Percentiles rank a stretch among this genome's conserved stretches.
Conservation (phyloP, 64 coral and sea anemone genomes). For the Platygyra sinensis region DNA sequence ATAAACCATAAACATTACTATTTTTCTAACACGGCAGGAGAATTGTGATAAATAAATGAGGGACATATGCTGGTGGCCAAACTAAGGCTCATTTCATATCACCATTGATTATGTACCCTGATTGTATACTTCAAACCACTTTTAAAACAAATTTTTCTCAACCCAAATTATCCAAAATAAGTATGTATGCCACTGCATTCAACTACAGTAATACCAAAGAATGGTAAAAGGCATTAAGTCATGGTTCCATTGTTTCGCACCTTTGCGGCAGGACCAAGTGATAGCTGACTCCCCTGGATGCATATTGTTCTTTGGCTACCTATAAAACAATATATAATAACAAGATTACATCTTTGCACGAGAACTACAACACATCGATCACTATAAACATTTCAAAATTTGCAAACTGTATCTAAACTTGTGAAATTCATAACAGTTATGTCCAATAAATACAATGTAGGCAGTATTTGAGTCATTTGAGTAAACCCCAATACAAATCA, state of each 20-base stretch:
- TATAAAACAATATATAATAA: slow-evolving; percentile 30
- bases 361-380: slow-evolving; percentile 31
- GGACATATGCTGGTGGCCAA: slow-evolving; percentile 57
- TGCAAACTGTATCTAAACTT: slow-evolving; percentile 45
- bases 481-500: too few species aligned
- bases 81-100: slow-evolving; percentile 55
- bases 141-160: slow-evolving; percentile 36
- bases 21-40: slow-evolving; percentile 14
- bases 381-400: slow-evolving; percentile 41
- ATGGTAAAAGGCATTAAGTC: slow-evolving; percentile 44
- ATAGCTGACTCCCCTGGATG: slow-evolving; percentile 38
- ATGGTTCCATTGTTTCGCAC: slow-evolving; percentile 20
- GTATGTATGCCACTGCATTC: slow-evolving; percentile 41
- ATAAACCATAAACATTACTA: slow-evolving; percentile 31
- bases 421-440: too few species aligned
- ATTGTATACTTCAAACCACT: slow-evolving; percentile 36
- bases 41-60: slow-evolving; percentile 61
- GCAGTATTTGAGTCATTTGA: too few species aligned
- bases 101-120: slow-evolving; percentile 38
- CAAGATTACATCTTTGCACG: slow-evolving; percentile 40
- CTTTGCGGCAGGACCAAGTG: slow-evolving; percentile 55
- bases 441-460: too few species aligned
- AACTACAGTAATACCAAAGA: slow-evolving; percentile 28
- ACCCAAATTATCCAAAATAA: slow-evolving; percentile 29
- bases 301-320: slow-evolving; percentile 60